phyloP scores from a whole-genome alignment of 2,888 invertebrate species.

The Harmothoe impar region DNA sequence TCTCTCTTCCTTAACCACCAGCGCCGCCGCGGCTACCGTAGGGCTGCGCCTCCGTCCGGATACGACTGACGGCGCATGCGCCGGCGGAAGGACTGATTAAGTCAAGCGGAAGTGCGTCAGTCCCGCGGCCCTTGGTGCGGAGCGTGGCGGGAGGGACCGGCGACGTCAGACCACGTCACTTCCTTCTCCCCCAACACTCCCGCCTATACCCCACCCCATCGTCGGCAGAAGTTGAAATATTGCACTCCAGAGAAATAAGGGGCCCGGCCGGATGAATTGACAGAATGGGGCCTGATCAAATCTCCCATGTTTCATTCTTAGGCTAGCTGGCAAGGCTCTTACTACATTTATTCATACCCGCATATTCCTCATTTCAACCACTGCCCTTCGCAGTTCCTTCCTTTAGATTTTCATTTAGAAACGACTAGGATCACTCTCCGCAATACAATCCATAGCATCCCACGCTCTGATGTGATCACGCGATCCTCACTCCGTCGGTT shows the following conservation, averaged over 20 bases:
- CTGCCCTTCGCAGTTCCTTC: no score
- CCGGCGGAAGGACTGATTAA: constrained; percentile 43
- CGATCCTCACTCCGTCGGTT: no score
- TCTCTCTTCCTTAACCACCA: background rate
- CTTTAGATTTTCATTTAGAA: no score
- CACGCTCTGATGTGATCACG: no score
- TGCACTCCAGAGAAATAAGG: constrained; percentile 25
- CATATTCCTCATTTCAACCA: no score
- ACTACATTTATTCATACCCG: no score
- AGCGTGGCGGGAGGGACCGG: background rate
- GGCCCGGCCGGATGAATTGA: background rate
- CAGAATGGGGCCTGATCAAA: background rate
- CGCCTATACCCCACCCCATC: background rate
- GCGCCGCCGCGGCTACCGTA: background rate
- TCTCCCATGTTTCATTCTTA: background rate
- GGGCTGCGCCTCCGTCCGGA: background rate
- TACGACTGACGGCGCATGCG: constrained; percentile 14
- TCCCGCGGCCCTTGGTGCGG: background rate
- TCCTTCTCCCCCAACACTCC: background rate
- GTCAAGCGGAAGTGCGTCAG: constrained; percentile 27
- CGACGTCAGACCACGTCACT: background rate
- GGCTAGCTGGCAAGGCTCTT: background rate
- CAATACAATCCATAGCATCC: no score
- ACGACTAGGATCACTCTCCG: no score
- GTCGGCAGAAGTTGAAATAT: constrained; percentile 1